These are phyloP conservation scores for Cremastinae sp. DNA, from an alignment of 2,888 invertebrate genomes.

Conservation along the genomic window DNA sequence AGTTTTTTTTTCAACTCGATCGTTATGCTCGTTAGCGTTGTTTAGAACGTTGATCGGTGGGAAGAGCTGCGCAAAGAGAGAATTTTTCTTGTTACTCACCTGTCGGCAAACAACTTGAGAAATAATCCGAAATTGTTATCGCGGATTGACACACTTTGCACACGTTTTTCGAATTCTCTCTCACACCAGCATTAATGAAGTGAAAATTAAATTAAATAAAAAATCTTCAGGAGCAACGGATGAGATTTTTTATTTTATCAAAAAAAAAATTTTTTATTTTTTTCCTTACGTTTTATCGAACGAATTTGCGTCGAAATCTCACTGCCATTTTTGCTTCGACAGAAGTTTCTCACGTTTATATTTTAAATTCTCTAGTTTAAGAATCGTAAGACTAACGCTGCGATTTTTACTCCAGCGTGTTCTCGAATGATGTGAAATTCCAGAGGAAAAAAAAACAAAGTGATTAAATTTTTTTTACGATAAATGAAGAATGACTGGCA, in stretches of 20 bases:
- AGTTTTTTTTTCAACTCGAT: too few species aligned
- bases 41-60: too few species aligned
- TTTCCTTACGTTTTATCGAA: not conserved
- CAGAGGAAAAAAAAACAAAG: too few species aligned
- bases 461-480: too few species aligned
- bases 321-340: slow-evolving; percentile 50
- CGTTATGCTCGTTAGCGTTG: too few species aligned
- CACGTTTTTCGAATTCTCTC: slow-evolving; percentile 39
- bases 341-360: slow-evolving; percentile 7
- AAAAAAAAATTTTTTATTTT: not conserved
- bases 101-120: too few species aligned
- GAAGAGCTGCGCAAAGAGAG: too few species aligned
- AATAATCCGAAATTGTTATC: slow-evolving; percentile 9
- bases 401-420: not conserved
- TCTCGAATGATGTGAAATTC: too few species aligned
- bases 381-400: slow-evolving; percentile 17
- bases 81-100: too few species aligned
- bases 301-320: slow-evolving; percentile 24
- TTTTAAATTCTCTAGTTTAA: slow-evolving; percentile 13
- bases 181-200: slow-evolving; percentile 20
- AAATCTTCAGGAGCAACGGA: too few species aligned
- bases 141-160: slow-evolving; percentile 1
- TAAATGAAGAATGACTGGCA: too few species aligned
- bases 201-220: not conserved
- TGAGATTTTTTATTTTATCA: too few species aligned